phyloP scores from a whole-genome alignment of 2,113 vertebrate genomes.

The Strigops habroptila region DNA sequence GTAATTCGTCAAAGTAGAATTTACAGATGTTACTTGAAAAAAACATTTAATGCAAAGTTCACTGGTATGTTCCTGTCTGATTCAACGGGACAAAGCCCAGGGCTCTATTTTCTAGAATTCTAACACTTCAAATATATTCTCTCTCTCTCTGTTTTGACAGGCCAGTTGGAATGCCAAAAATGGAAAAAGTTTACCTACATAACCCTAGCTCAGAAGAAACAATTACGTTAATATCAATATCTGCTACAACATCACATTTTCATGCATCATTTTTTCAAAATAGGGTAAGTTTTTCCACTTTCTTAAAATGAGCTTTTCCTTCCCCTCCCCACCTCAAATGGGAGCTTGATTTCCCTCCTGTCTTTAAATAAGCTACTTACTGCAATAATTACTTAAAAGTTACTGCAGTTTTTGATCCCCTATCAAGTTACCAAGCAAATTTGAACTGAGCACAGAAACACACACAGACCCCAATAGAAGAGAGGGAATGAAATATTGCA shows the following conservation, averaged over 20 bases:
- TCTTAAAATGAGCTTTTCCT: background rate
- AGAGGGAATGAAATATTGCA: background rate
- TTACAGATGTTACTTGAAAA: background rate
- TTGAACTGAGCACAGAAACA: background rate
- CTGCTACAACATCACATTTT: conserved; percentile 98
- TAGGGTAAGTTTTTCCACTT: conserved; percentile 83
- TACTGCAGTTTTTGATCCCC: background rate
- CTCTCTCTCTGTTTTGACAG: conserved; percentile 70
- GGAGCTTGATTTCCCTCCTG: background rate
- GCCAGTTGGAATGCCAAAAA: conserved; percentile 99
- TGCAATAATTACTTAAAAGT: background rate
- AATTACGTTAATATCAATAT: conserved; percentile 98
- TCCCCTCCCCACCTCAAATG: background rate
- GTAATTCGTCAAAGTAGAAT: background rate
- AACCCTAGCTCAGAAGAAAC: conserved; percentile 99
- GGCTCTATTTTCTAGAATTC: background rate
- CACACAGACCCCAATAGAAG: background rate
- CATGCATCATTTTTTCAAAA: conserved; percentile 99
- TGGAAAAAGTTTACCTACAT: conserved; percentile 99
- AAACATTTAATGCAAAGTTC: background rate
- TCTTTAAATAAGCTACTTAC: background rate
- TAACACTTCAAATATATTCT: background rate
- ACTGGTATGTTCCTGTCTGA: background rate
- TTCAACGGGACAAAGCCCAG: background rate
- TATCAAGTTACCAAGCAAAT: background rate